Evolutionary conservation across 2,797 vertebrate genomes (phyloP).

Genomic region (Pachyuromys duprasi): DNA sequence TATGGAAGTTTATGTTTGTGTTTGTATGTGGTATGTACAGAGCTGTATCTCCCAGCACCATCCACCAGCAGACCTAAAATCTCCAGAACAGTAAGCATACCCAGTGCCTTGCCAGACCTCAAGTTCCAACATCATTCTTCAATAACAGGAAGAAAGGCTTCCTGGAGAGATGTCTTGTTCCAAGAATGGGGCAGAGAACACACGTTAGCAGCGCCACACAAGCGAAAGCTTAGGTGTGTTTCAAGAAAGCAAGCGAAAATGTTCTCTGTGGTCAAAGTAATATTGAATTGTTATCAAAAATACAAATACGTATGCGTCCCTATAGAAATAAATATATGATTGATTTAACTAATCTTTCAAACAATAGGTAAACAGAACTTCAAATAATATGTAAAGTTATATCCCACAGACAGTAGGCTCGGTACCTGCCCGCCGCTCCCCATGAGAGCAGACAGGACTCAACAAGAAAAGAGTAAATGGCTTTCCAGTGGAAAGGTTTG

Average conservation of each 20-base stretch:
- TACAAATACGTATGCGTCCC: neutral
- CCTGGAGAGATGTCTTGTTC: neutral
- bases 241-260: neutral
- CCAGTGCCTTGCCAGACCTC: neutral
- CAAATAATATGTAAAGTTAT: constrained; percentile 39
- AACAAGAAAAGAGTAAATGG: neutral
- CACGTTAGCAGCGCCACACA: neutral
- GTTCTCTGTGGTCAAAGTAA: neutral
- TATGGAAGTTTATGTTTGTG: no score
- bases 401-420: neutral
- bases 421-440: neutral
- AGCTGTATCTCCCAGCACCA: neutral
- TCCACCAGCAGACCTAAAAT: neutral
- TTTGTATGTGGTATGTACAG: neutral
- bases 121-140: neutral
- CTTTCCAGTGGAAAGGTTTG: neutral
- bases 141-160: neutral
- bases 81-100: neutral
- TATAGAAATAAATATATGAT: neutral
- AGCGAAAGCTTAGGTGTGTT: neutral
- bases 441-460: neutral
- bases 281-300: neutral
- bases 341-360: neutral
- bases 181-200: neutral
- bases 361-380: no score